phyloP scores from a whole-genome alignment of 2,888 invertebrate species.

The Blera fallax region DNA sequence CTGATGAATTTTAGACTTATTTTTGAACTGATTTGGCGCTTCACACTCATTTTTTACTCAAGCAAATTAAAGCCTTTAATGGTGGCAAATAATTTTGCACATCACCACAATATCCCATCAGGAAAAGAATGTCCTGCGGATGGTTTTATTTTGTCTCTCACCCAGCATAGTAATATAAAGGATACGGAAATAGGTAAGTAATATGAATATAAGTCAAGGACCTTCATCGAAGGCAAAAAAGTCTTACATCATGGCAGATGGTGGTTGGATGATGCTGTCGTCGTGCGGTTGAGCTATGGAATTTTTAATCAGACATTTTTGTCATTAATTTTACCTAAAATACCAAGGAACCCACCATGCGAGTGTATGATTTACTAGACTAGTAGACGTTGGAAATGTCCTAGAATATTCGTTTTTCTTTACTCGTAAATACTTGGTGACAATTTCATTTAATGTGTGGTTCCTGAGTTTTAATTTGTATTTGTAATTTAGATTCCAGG shows the following conservation, averaged over 20 bases:
- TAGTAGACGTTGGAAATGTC: background rate
- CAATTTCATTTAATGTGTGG: constrained; percentile 3
- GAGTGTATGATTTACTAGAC: background rate
- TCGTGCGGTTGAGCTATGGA: constrained; percentile 20
- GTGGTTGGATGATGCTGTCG: background rate
- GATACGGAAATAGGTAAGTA: background rate
- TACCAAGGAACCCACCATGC: constrained; percentile 25
- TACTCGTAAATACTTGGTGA: background rate
- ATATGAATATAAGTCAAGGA: background rate
- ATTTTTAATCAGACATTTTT: constrained; percentile 54
- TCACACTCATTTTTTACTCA: too few species aligned
- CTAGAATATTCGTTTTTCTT: background rate
- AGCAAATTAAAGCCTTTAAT: too few species aligned
- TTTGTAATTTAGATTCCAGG: background rate
- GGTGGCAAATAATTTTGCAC: too few species aligned
- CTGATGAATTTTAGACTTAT: too few species aligned
- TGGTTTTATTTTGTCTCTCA: constrained; percentile 15
- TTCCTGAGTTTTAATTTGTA: background rate
- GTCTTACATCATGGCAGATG: background rate
- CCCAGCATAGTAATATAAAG: background rate
- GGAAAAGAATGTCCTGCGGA: background rate
- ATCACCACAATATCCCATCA: background rate
- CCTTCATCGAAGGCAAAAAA: background rate
- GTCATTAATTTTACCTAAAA: constrained; percentile 49
- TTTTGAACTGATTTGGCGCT: too few species aligned